Evolutionary conservation across 2,113 vertebrate genomes (phyloP), one percentile per base, ranked within the genome.

Genomic region (Chloropsis hardwickii): DNA sequence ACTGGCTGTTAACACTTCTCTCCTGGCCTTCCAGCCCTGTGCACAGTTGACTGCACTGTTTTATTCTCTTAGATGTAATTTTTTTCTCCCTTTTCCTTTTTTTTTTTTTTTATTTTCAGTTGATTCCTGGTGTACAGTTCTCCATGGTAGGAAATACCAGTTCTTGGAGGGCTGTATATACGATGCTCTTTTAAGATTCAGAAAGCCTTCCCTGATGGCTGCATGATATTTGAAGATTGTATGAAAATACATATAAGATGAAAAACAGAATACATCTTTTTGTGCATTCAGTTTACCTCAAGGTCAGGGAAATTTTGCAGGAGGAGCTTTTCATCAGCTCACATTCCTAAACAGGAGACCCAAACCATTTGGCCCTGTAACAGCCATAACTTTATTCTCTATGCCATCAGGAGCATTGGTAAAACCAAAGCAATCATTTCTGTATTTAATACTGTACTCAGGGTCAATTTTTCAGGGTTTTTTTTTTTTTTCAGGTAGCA

Each of bases 11-110:
- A 96, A 94, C 80, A 84, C 86, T 81, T 86, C 76, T 94, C 84
- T 93, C 80, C 82, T 86, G 83, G 93, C 76, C 92, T 96, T 81
- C 65, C 85, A 96, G 90, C 88, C 88, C 93, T 72, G 69, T 81
- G 86, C 92, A 96, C 90, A 96, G 93, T 96, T 97, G 93, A 95
- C 92, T 94, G 96, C 90, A 96, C 95, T 96, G 80, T 96, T 96
- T 95, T 97, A 97, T 96, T 97, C 95, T 96, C 85, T 94, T 94
- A 95, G 92, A 94, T 95, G 81, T 95, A 60, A 11, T 78, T 65
- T 67, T 60, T 23, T 2, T 11, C 6, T 9, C 1, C 1, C 23
- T 14, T 23, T 22, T 31, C 39, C 23, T 33, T 50, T 14, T n/a
- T 10, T 5, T 16, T 12, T 28, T 39, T 15, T 58, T 40, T 78